Percentiles rank a stretch among this genome's conserved stretches.
phyloP scores from a whole-genome alignment of 2,888 invertebrate genomes.

The Flabesymbios commensalis region DNA sequence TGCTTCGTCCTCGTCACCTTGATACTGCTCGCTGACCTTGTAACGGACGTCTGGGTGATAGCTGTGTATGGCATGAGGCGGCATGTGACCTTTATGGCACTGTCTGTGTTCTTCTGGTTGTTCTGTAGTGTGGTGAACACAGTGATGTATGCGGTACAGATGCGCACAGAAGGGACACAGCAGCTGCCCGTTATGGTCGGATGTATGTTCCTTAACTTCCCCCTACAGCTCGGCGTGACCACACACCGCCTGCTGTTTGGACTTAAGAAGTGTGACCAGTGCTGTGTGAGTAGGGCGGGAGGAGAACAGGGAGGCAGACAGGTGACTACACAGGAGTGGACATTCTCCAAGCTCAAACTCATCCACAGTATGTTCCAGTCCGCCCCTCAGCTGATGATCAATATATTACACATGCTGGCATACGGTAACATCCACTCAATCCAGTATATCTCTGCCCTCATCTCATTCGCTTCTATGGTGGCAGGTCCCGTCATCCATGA shows the following conservation, averaged over 20 bases:
- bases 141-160: conserved; percentile 15
- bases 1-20: conserved; percentile 26
- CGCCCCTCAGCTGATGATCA: conserved; percentile 23
- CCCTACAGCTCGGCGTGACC: conserved; percentile 27
- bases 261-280: background rate
- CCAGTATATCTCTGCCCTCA: conserved; percentile 12
- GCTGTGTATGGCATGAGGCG: conserved; percentile 12
- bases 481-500: conserved; percentile 16
- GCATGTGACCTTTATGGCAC: conserved; percentile 8
- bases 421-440: background rate
- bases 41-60: conserved; percentile 23
- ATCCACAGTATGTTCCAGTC: conserved; percentile 24
- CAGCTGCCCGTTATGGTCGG: conserved; percentile 1
- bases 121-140: conserved; percentile 3
- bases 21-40: conserved; percentile 16
- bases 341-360: conserved; percentile 24
- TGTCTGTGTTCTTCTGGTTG: conserved; percentile 6
- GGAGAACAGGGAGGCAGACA: background rate
- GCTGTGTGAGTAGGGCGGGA: background rate
- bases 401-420: conserved; percentile 18
- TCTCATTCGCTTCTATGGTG: conserved; percentile 23
- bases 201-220: conserved; percentile 24
- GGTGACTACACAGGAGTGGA: conserved; percentile 16
- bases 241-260: conserved; percentile 6
- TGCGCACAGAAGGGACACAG: background rate